These are phyloP conservation scores for Gobiocypris rarus DNA, from an alignment of 2,113 vertebrate genomes.

Conservation along the genomic window DNA sequence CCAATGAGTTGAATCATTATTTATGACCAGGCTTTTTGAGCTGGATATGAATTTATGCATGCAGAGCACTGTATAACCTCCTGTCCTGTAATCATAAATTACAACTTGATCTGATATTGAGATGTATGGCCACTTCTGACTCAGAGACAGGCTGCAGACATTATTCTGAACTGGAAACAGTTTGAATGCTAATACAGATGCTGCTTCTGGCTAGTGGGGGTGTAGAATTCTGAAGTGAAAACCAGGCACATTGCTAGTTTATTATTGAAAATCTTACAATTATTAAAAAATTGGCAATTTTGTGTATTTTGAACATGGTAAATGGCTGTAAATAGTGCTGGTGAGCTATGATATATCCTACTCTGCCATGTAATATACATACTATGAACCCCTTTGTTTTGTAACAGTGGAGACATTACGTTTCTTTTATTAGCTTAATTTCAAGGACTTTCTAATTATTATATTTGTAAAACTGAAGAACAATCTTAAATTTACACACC, in stretches of 20 bases:
- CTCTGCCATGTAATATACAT: neutral
- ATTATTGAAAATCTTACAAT: neutral
- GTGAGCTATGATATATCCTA: neutral
- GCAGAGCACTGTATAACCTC: constrained; percentile 45
- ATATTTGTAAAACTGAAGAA: neutral
- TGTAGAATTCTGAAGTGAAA: neutral
- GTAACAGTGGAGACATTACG: too few relatives aligned
- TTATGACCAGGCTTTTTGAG: constrained; percentile 58
- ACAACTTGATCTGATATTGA: constrained; percentile 54
- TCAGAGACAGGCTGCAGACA: constrained; percentile 45
- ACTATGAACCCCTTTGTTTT: neutral
- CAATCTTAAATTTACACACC: too few relatives aligned
- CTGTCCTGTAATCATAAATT: constrained; percentile 57
- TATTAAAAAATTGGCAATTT: neutral
- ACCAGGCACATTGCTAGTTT: neutral
- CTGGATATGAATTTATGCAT: constrained; percentile 60
- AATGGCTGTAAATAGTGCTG: too few relatives aligned
- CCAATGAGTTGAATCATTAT: constrained; percentile 64
- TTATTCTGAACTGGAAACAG: constrained; percentile 13
- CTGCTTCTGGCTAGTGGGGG: neutral
- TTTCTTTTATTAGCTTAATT: neutral
- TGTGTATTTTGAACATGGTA: neutral
- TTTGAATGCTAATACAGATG: neutral
- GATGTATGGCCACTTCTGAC: constrained; percentile 50
- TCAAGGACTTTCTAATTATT: neutral